These are phyloP conservation scores for Iphiclides podalirius DNA, from an alignment of 2,888 invertebrate genomes.

Conservation along the genomic window DNA sequence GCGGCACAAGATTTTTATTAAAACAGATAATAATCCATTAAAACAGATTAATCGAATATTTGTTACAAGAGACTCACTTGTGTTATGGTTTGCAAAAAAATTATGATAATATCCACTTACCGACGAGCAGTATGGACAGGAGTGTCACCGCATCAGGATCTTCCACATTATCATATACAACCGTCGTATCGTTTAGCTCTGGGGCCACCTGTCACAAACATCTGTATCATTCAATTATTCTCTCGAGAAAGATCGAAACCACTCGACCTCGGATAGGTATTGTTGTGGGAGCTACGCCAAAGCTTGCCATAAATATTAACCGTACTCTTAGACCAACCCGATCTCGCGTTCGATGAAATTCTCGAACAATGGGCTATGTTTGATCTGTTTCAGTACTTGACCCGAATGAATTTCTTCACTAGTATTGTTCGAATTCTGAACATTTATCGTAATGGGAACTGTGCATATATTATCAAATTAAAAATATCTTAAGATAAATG, in stretches of 20 bases:
- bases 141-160: constrained; percentile 88
- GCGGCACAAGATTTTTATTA: too few relatives aligned
- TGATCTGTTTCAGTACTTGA: not conserved
- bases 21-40: too few relatives aligned
- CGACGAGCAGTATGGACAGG: constrained; percentile 89
- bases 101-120: too few relatives aligned
- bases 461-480: too few relatives aligned
- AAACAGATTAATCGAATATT: too few relatives aligned
- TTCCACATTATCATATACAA: constrained; percentile 80
- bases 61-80: too few relatives aligned
- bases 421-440: too few relatives aligned
- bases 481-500: too few relatives aligned
- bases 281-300: constrained; percentile 8
- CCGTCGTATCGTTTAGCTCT: constrained; percentile 71
- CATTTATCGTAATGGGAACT: too few relatives aligned
- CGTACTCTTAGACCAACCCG: not conserved
- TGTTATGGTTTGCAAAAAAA: too few relatives aligned
- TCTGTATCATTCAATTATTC: constrained; percentile 21
- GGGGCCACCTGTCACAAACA: constrained; percentile 66
- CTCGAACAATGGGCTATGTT: not conserved
- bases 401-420: not conserved
- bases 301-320: constrained; percentile 16
- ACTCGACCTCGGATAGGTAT: constrained; percentile 16
- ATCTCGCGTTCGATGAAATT: constrained; percentile 13
- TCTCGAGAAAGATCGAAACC: constrained; percentile 22